phyloP scores from a whole-genome alignment of 2,113 vertebrate species.

The Trematocara macrostoma region DNA sequence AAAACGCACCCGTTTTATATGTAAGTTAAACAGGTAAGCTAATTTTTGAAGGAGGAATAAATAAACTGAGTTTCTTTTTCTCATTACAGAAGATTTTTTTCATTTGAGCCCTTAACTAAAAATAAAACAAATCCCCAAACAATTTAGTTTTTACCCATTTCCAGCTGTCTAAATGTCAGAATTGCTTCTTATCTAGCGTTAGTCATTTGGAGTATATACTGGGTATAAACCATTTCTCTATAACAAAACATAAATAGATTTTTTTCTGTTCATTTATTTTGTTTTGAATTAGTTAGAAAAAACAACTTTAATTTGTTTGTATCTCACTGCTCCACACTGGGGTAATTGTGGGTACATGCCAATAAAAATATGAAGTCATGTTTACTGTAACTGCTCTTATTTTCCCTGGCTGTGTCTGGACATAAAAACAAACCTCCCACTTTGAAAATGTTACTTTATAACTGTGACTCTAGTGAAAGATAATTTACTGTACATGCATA shows the following conservation, averaged over 20 bases:
- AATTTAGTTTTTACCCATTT: not conserved
- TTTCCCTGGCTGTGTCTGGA: not conserved
- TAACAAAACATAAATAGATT: not conserved
- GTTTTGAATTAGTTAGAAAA: not conserved
- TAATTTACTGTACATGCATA: not conserved
- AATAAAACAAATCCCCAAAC: not conserved
- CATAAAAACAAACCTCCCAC: not conserved
- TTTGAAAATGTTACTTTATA: not conserved
- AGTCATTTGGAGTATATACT: not conserved
- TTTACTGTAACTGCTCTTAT: not conserved
- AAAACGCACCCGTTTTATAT: fast-evolving
- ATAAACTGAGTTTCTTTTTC: not conserved
- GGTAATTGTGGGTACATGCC: not conserved
- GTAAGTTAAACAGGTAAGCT: fast-evolving
- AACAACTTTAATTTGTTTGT: not conserved
- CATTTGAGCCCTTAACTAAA: not conserved
- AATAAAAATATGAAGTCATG: not conserved
- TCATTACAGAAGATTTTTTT: not conserved
- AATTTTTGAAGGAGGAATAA: not conserved
- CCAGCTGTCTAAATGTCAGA: not conserved
- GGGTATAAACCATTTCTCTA: not conserved
- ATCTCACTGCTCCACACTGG: not conserved
- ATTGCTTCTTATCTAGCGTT: not conserved
- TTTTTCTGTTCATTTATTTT: not conserved
- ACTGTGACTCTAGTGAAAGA: not conserved